Base-by-base conservation (phyloP, 92 coral and sea anemone species). In the Porites rus region DNA sequence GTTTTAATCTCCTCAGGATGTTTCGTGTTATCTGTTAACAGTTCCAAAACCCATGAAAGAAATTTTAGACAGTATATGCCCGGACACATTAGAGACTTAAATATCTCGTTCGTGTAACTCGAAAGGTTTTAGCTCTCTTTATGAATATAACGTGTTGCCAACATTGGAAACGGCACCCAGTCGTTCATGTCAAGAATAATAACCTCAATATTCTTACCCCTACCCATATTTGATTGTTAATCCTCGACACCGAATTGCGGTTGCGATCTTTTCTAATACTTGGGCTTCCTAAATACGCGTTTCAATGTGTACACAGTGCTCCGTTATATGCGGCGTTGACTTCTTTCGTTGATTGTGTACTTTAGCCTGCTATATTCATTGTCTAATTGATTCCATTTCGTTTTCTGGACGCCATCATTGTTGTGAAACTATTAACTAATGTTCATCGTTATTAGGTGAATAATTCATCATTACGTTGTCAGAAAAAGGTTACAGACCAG, bases 11-110 rank as follows among this genome's bases (percentile, higher is more conserved):
- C 63, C 50, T 83, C 80, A 50, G 72, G 73, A 62, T 83, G 59
- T 83, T 73, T 51, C 51, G 22, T 83, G 74, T 83, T 51, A 70
- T 69, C 86, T 81, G 86, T 81, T 77, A 81, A 81, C 78, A 70
- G 75, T 70, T 81, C 69, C 69, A 56, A 81, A 67, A 70, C 77
- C 77, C 60, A 69, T 69, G 50, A 25, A 38, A 38, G 11, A 38
- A 8, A 21, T 56, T 31, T 81, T 24, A 58, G 19, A 13, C 63
- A 81, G 61, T 66, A 59, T 65, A 72, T 81, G 69, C 17, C 16
- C 31, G 64, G 52, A 24, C 73, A 66, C 58, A 38, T 80, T 69
- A 51, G 62, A 80, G 54, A 66, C 22, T 10, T n/a, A 31, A 80
- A n/a, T 20, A 19, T 46, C 51, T 3, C 79, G 51, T 64, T n/a